Base-by-base conservation (phyloP, 2,888 invertebrate genomes). In the Lasioglossum villosulum region DNA sequence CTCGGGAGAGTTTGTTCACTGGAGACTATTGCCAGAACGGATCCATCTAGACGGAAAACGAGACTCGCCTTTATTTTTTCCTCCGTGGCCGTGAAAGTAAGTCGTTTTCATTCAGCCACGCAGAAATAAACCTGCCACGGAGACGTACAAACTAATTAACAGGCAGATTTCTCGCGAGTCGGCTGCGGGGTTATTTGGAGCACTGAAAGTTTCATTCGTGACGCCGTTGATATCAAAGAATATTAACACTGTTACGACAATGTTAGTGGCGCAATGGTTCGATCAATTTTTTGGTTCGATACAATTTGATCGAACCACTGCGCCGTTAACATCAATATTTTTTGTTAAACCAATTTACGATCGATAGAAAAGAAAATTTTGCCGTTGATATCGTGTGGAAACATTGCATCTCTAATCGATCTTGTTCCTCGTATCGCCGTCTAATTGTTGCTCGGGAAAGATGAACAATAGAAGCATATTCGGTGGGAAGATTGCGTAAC, bases 21-120 rank as follows among this genome's bases (percentile, higher is more conserved):
- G 16, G 76, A 78, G 79, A 86, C 78, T 73, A 82, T 79, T n/a
- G 56, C 70, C 42, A 14, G n/a, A 39, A 30, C 59, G 88, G n/a
- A 72, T 63, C 19, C 77, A 63, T 37, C 68, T 30, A 14, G 78
- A 78, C 86, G 78, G 74, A 63, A 85, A 89, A 83, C 45, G 83
- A n/a, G n/a, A 81, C 80, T 75, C 52, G 19, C 59, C 88, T 82
- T 82, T 42, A 14, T 42, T 34, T 84, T 84, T 79, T 78, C 5
- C 45, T 72, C 78, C 78, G 80, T 71, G 78, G 73, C 81, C 74
- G 90, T 82, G 90, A 90, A 89, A 89, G 89, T 89, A 75, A 89
- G 74, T 68, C 63, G 63, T 84, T 86, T 84, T 86, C 85, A 84
- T 86, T 80, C 74, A 80, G 63, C 71, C 75, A 72, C 56, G 78